Evolutionary conservation across 1,140 invertebrate species (phyloP).

Genomic region (Bombus impatiens): DNA sequence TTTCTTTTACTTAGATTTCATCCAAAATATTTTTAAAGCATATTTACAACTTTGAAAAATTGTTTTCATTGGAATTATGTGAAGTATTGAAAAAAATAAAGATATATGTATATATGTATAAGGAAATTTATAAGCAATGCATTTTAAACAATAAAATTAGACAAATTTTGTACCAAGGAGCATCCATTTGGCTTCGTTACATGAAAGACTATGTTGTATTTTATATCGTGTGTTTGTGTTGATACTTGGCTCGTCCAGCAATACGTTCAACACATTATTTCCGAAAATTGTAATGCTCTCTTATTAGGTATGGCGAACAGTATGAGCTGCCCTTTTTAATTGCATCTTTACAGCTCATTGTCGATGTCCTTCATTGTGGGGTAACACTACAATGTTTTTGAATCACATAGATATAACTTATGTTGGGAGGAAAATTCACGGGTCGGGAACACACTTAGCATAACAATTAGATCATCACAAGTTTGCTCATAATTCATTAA

Average conservation of each 20-base stretch:
- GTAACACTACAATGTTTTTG: constrained; percentile 47
- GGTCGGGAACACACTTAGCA: constrained; percentile 54
- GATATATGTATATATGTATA: constrained; percentile 13
- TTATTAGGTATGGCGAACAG: constrained; percentile 61
- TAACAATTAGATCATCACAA: constrained; percentile 58
- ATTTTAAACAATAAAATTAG: constrained; percentile 48
- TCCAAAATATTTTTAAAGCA: constrained; percentile 13
- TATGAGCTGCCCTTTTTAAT: constrained; percentile 54
- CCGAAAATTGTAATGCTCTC: constrained; percentile 63
- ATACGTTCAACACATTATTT: constrained; percentile 50
- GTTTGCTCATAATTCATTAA: constrained; percentile 67
- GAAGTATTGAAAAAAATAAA: not conserved
- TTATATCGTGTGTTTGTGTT: constrained; percentile 54
- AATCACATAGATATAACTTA: constrained; percentile 44
- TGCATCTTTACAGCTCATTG: constrained; percentile 50
- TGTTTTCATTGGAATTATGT: constrained; percentile 14
- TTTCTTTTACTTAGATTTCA: constrained; percentile 39
- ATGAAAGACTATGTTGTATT: constrained; percentile 55
- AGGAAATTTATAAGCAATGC: constrained; percentile 29
- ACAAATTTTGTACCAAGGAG: constrained; percentile 43
- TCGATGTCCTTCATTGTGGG: constrained; percentile 45
- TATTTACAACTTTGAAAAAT: not conserved
- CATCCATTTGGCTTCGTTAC: constrained; percentile 52
- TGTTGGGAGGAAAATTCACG: constrained; percentile 44
- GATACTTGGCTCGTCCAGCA: constrained; percentile 46